Evolutionary conservation across 53 echinoderm and acorn worm genomes (phyloP).

Genomic region (Arbacia lixula): DNA sequence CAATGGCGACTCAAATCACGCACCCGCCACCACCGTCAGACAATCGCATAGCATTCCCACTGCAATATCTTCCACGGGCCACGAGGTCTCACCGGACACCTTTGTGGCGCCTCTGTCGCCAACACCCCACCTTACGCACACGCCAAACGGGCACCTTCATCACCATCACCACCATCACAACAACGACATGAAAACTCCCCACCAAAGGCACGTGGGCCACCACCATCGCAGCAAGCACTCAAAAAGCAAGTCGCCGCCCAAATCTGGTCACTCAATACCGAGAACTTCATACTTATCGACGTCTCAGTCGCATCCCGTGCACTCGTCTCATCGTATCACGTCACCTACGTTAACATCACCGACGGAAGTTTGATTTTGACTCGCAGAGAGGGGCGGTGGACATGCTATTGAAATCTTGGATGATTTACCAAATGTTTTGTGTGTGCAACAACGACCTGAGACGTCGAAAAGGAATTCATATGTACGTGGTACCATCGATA

Average conservation of each 20-base stretch:
- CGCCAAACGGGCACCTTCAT: conserved; percentile 1
- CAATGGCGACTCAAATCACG: conserved; percentile 39
- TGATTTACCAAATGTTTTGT: not conserved
- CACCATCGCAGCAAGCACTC: not conserved
- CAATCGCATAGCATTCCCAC: conserved; percentile 55
- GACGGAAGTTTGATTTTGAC: conserved; percentile 38
- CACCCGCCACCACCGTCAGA: conserved; percentile 31
- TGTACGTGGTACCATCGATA: conserved; percentile 40
- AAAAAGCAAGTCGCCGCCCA: conserved; percentile 22
- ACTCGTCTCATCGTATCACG: conserved; percentile 15
- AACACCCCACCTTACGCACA: conserved; percentile 11
- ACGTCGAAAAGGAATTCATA: conserved; percentile 35
- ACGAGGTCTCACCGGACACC: conserved; percentile 24
- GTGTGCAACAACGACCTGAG: conserved; percentile 29
- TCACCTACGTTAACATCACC: conserved; percentile 35
- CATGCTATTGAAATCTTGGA: not conserved
- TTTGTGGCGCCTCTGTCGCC: conserved; percentile 32
- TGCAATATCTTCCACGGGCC: conserved; percentile 52
- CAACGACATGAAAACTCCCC: conserved; percentile 14
- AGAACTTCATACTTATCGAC: conserved; percentile 48
- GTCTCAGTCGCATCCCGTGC: conserved; percentile 35
- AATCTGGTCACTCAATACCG: conserved; percentile 39
- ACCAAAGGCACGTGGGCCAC: conserved; percentile 22
- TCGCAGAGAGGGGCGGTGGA: too few relatives aligned
- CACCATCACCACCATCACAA: conserved; percentile 28